Evolutionary conservation across 2,113 vertebrate species (phyloP), one percentile per base, ranked within the genome.

Genomic region (Leptobrachium leishanense): DNA sequence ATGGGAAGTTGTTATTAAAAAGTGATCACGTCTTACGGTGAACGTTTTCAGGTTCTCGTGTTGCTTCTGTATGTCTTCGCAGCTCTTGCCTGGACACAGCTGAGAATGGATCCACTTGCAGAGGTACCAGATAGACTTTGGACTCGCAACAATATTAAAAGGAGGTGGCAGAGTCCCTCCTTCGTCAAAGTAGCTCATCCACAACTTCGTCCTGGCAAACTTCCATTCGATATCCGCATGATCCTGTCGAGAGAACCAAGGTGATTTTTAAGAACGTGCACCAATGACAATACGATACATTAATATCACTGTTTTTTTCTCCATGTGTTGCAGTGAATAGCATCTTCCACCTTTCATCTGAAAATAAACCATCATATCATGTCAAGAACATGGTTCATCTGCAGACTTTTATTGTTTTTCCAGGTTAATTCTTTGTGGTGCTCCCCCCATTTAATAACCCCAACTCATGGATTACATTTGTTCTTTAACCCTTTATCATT

Each of bases 141-240:
- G 97, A 62, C 97, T 98, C 3, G 96, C 96, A 63, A 99, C 84
- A 12, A 98, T 96, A 90, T 98, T 99, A 79, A 98, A 98, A 0
- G 97, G 97, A 41, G 97, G 95, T 8, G 97, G 97, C 84, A 99
- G 89, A n/a, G 97, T 99, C 39, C 95, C 96, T 0, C 97, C 97
- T 88, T 98, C 97, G 6, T 99, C 97, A 1, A 98, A 99, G 82
- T 98, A 99, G 82, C 97, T 98, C 97, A 98, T 98, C 97, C 97
- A 99, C 81, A 99, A 95, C 87, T 99, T 99, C 0, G 97, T 98
- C 81, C 97, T 92, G 2, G 97, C 97, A 67, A 98, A 99, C 82
- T 99, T 99, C 97, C 97, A 99, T 87, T 99, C 97, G 2, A 98
- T 98, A 72, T 99, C 97, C 0, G 97, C 97, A 1, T 99, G 97